These are phyloP conservation scores for Guaruba guarouba DNA, from an alignment of 2,113 vertebrate species.

Conservation along the genomic window DNA sequence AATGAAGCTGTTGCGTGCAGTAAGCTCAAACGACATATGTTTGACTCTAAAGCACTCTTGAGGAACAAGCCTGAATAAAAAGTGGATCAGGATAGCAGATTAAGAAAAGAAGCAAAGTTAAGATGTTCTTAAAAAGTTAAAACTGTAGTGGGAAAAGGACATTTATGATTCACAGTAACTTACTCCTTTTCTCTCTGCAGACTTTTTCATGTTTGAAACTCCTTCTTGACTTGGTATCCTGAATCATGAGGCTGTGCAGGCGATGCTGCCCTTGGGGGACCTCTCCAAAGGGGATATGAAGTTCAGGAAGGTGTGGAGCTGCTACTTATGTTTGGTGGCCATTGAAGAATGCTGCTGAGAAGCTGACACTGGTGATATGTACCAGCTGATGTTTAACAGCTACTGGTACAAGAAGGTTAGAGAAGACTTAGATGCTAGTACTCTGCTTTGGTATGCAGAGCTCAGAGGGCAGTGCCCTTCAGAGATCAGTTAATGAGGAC, in stretches of 20 bases:
- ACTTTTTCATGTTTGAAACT: background rate
- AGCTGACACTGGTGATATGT: background rate
- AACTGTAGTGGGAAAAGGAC: background rate
- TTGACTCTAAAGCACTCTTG: background rate
- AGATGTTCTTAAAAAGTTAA: background rate
- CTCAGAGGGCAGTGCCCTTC: background rate
- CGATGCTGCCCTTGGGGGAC: background rate
- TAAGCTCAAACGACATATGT: background rate
- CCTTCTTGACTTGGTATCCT: background rate
- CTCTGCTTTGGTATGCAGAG: background rate
- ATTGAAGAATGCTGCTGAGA: background rate
- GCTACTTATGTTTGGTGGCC: background rate
- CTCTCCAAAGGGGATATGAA: background rate
- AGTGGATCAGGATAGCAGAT: background rate
- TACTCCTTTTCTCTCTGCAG: background rate
- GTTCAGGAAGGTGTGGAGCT: background rate
- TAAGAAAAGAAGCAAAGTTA: background rate
- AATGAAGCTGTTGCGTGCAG: background rate
- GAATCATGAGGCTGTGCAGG: rapidly evolving
- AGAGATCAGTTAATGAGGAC: background rate
- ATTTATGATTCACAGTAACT: background rate
- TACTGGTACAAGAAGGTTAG: background rate
- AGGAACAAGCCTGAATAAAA: background rate
- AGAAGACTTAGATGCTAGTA: background rate
- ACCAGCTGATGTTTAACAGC: background rate